Percentiles rank a stretch among this genome's conserved stretches.
phyloP scores from a whole-genome alignment of 2,797 vertebrate species.

The Myiotriccus ornatus region DNA sequence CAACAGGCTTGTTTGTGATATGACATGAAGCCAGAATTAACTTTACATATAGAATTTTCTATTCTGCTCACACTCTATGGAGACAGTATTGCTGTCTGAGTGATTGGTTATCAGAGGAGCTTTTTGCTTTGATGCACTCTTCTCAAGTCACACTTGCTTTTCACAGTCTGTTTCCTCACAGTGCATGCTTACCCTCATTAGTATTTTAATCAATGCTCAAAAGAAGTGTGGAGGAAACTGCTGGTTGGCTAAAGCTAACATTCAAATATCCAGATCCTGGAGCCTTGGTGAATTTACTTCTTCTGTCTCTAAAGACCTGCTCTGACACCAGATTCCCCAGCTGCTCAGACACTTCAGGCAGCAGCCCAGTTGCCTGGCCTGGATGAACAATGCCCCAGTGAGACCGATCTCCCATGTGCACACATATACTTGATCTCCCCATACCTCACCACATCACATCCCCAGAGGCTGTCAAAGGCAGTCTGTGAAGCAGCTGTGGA shows the following conservation, averaged over 20 bases:
- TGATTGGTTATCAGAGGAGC: not conserved
- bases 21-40: not conserved
- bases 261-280: not conserved
- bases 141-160: slow-evolving; percentile 35
- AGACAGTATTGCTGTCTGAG: not conserved
- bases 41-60: slow-evolving; percentile 4
- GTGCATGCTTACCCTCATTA: not conserved
- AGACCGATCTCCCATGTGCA: accelerated
- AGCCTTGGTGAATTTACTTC: not conserved
- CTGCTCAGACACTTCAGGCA: not conserved
- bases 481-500: not conserved
- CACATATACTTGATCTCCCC: accelerated
- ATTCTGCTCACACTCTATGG: not conserved
- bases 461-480: not conserved
- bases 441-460: no score
- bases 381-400: not conserved
- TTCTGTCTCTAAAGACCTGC: not conserved
- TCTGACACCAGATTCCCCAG: not conserved
- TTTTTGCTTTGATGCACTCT: slow-evolving; percentile 34
- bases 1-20: not conserved
- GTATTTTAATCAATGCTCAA: slow-evolving; percentile 44
- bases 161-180: slow-evolving; percentile 24
- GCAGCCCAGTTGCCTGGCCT: not conserved
- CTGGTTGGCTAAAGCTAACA: not conserved
- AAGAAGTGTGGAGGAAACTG: not conserved